Evolutionary conservation across 2,113 vertebrate species (phyloP), one percentile per base, ranked within the genome.

Genomic region (Ptilonorhynchus violaceus): DNA sequence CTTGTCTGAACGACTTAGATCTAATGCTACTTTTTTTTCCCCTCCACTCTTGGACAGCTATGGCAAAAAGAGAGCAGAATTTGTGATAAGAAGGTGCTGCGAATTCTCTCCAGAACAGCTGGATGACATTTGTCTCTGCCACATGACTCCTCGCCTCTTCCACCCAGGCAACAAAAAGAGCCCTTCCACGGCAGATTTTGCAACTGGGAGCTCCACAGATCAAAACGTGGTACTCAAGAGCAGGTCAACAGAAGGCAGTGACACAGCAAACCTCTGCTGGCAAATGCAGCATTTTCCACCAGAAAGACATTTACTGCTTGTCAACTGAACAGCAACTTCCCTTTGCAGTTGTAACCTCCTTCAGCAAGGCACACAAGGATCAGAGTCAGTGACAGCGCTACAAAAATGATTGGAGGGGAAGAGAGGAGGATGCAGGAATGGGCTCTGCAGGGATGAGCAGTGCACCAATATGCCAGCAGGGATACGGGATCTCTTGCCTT

Each of bases 51-150:
- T 70, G 80, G 58, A 46, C 41, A 85, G 89, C 31, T 33, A 70
- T 33, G 37, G 30, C 44, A 74, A 92, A 92, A 94, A 86, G 52
- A 82, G 23, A 96, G 44, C 63, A 94, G 90, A 86, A 91, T 84
- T 94, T 68, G 72, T 93, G 90, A 93, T 96, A 96, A 96, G 79
- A 90, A 91, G 83, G 88, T 79, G 87, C 72, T 63, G 68, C 44
- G 69, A 92, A 92, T 70, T 91, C 64, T 96, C 76, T 92, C 88
- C 95, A 96, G 94, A 88, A 83, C 20, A 2, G 35, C 2, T 70
- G 76, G 56, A 89, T 91, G 81, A 85, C 92, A 82, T 91, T 93
- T 86, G 82, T 95, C 92, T 84, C 8, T 59, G 59, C 47, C 47
- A 17, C 53, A 72, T 52, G 42, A 88, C 60, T 93, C 58, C 50